Conservation (phyloP, 2,113 vertebrate species). For the Datnioides undecimradiatus region DNA sequence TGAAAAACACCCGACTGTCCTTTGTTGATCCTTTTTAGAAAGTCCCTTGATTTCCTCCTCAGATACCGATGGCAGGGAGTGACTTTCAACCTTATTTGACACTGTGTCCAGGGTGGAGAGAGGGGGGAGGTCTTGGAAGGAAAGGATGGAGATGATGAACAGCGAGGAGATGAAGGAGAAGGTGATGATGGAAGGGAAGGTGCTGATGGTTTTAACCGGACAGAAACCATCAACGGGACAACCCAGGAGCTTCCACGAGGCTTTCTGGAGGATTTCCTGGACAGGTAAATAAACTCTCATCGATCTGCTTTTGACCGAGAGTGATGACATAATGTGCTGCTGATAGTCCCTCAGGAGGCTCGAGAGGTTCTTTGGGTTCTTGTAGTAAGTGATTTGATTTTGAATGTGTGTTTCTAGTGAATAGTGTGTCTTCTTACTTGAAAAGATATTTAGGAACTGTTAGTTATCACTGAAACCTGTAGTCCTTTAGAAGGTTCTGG, state of each 20-base stretch:
- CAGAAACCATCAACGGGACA: slow-evolving; percentile 35
- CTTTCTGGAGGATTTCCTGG: slow-evolving; percentile 88
- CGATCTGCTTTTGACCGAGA: too few species aligned
- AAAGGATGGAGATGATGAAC: neutral
- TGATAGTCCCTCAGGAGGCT: neutral
- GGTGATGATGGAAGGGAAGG: neutral
- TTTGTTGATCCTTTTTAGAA: too few species aligned
- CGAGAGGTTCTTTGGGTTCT: neutral
- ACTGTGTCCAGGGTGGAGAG: slow-evolving; percentile 21
- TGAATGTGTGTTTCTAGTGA: too few species aligned
- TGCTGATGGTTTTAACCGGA: slow-evolving; percentile 15
- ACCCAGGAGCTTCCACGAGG: slow-evolving; percentile 43
- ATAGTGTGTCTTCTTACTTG: too few species aligned
- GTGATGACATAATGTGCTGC: too few species aligned
- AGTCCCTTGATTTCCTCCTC: too few species aligned
- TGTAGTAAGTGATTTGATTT: too few species aligned
- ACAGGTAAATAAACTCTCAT: slow-evolving; percentile 58
- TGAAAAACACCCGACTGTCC: too few species aligned
- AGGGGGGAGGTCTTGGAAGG: neutral
- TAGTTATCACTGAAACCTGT: too few species aligned
- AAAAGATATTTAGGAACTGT: too few species aligned
- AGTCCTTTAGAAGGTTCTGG: neutral
- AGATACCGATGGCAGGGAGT: too few species aligned
- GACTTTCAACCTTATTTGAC: too few species aligned
- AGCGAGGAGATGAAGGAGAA: neutral